Percentiles rank a stretch among this genome's conserved stretches.
phyloP scores from a whole-genome alignment of 1,140 invertebrate species.

The Microplitis demolitor region DNA sequence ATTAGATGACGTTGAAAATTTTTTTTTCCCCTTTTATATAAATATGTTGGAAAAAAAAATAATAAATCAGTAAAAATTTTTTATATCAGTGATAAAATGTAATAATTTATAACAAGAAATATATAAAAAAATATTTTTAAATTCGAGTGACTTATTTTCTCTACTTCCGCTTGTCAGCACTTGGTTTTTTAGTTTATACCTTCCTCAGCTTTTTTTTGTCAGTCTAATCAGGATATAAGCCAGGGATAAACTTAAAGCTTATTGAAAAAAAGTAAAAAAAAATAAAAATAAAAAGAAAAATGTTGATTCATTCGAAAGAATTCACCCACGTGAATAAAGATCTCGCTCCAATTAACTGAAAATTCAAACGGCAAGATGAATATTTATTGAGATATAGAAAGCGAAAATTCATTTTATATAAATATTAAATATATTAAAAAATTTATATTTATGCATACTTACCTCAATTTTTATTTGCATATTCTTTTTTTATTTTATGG shows the following conservation, averaged over 20 bases:
- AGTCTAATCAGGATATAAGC: conserved; percentile 13
- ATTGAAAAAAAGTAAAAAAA: background rate
- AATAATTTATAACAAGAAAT: too few relatives aligned
- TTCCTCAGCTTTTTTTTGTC: background rate
- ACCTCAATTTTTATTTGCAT: too few relatives aligned
- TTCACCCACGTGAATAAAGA: background rate
- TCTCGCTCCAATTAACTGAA: conserved; percentile 18
- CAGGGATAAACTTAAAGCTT: background rate
- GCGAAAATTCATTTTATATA: background rate
- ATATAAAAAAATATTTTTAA: background rate
- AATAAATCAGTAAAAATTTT: too few relatives aligned
- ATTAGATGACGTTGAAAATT: background rate
- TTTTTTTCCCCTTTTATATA: too few relatives aligned
- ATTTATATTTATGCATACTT: too few relatives aligned
- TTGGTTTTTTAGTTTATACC: background rate
- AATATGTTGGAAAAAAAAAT: too few relatives aligned
- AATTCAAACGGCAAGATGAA: background rate
- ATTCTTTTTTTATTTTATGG: too few relatives aligned
- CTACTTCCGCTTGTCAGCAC: conserved; percentile 19
- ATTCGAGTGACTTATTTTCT: conserved; percentile 7
- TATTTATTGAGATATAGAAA: background rate
- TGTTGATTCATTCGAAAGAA: background rate
- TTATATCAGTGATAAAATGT: too few relatives aligned
- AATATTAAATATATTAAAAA: background rate
- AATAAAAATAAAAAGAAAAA: background rate